These are phyloP conservation scores for Hippocampus kuda DNA, from an alignment of 2,797 vertebrate genomes.

Conservation along the genomic window DNA sequence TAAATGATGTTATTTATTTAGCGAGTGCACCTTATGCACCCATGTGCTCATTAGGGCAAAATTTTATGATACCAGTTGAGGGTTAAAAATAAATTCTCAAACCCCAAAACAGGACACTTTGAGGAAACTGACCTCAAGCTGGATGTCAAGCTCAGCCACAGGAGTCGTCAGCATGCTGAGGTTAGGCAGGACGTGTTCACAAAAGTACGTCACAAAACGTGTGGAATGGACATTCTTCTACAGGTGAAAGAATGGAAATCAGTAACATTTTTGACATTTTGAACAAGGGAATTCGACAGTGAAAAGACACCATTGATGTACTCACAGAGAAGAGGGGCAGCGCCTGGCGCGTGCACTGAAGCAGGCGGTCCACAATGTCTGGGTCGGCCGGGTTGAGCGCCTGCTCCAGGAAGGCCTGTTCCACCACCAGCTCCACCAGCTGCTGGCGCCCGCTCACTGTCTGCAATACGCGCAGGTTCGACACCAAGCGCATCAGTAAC, in stretches of 20 bases:
- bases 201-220: slow-evolving; percentile 94
- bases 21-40: too few species aligned
- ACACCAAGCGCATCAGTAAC: slow-evolving; percentile 90
- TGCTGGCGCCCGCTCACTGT: slow-evolving; percentile 93
- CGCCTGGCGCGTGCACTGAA: slow-evolving; percentile 95
- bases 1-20: too few species aligned
- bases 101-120: background rate
- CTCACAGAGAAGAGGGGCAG: slow-evolving; percentile 92
- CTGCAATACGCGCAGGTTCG: slow-evolving; percentile 82
- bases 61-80: too few species aligned
- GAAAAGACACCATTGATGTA: background rate
- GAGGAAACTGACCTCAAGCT: slow-evolving; percentile 78
- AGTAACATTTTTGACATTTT: background rate
- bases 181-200: slow-evolving; percentile 91
- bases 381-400: slow-evolving; percentile 86
- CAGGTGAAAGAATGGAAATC: background rate
- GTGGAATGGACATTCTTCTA: slow-evolving; percentile 99
- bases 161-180: slow-evolving; percentile 85
- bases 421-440: slow-evolving; percentile 90
- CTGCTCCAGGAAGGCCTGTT: slow-evolving; percentile 92
- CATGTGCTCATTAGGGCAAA: too few species aligned
- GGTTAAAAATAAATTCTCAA: too few species aligned
- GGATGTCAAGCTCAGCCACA: slow-evolving; percentile 91
- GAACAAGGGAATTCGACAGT: background rate
- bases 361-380: slow-evolving; percentile 86